Conservation (phyloP, 2,888 invertebrate genomes). For the Drosophila engyochracea region DNA sequence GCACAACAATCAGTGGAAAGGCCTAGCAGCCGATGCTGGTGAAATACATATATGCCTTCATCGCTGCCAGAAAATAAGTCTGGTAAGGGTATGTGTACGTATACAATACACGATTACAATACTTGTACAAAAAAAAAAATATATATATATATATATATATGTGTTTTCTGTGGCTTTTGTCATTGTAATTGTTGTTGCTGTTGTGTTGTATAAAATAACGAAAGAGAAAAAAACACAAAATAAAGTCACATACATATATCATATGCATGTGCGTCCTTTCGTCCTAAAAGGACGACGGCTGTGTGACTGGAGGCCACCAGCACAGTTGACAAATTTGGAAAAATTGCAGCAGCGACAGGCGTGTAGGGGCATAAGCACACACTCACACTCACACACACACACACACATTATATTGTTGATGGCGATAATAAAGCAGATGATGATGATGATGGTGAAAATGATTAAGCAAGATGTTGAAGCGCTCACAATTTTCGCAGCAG, state of each 20-base stretch:
- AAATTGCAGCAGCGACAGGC: slow-evolving; percentile 66
- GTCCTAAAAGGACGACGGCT: slow-evolving; percentile 5
- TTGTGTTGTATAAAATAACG: slow-evolving; percentile 15
- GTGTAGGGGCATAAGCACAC: slow-evolving; percentile 1
- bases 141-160: background rate
- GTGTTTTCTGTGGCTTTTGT: slow-evolving; percentile 47
- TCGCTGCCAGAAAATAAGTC: background rate
- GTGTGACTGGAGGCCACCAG: slow-evolving; percentile 27
- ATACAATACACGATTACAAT: background rate
- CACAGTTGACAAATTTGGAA: slow-evolving; percentile 76
- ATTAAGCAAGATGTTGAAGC: slow-evolving; percentile 52
- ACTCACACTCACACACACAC: background rate
- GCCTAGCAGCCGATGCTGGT: background rate
- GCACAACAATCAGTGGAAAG: background rate
- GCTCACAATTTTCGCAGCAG: slow-evolving; percentile 41
- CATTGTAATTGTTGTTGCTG: slow-evolving; percentile 17
- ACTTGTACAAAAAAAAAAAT: background rate
- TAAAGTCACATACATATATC: slow-evolving; percentile 63
- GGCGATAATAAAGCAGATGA: slow-evolving; percentile 4
- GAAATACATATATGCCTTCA: background rate
- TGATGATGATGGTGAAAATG: slow-evolving; percentile 37
- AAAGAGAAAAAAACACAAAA: slow-evolving; percentile 14
- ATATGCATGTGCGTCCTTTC: slow-evolving; percentile 58
- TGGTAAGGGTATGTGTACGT: background rate
- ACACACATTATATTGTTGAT: background rate